Base-by-base conservation (phyloP, 2,113 vertebrate species). In the Neogobius melanostomus region DNA sequence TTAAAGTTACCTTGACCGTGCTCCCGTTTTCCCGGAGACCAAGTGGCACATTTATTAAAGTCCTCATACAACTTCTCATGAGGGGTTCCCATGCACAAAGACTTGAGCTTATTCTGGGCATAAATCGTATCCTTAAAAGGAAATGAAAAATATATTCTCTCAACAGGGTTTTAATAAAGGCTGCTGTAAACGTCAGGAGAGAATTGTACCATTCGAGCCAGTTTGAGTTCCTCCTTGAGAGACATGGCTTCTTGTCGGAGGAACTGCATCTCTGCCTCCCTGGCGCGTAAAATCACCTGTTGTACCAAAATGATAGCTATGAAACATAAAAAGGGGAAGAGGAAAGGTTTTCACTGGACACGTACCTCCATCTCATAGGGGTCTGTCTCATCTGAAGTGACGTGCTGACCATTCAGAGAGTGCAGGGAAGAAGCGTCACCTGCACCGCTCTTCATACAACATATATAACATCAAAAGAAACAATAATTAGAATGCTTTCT, bases 181-280 rank as follows among this genome's bases (percentile, higher is more conserved):
- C 52, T 44, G 10, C 6, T 11, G 7, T 42, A 6, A 21, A 44
- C n/a, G 28, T 71, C 36, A 15, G 68, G 28, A 71, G 7, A 4
- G 28, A 36, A 66, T 7, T 11, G 15, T 84, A 98, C 96, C 95
- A 93, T 93, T 75, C 93, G 84, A 53, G 95, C 94, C 0, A 94
- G 92, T 86, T 97, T 95, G 42, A 98, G 80, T 67, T 98, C 95
- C 0, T 97, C 95, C 80, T 94, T 96, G 68, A 98, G 93, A 36
- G 95, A 95, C 74, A 86, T 91, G 86, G 95, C 96, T 84, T 97
- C 96, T 83, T 98, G 96, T 79, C 94, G 95, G 77, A 98, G 94
- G 88, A 95, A 95, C 86, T 98, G 95, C 82, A 97, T 96, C 82
- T 99, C 96, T 0, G 95, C 95, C 64, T 98, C 96, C 76, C 94